Conservation (phyloP, 2,888 invertebrate genomes). For the Agrochola lota region DNA sequence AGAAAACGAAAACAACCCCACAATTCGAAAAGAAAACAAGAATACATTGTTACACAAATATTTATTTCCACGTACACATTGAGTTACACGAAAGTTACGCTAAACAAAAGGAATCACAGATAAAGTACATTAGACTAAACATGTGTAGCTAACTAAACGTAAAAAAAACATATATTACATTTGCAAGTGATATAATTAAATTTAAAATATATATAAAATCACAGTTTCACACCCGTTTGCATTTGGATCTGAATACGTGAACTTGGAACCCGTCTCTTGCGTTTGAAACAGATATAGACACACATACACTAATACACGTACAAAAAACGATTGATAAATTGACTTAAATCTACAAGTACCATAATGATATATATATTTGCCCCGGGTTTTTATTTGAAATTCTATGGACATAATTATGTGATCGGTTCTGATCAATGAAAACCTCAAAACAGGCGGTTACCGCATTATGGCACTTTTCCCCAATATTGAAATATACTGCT, state of each 20-base stretch:
- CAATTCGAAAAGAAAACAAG: slow-evolving; percentile 57
- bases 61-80: slow-evolving; percentile 86
- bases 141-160: slow-evolving; percentile 60
- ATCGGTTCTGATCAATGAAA: slow-evolving; percentile 18
- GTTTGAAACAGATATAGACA: slow-evolving; percentile 33
- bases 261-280: slow-evolving; percentile 32
- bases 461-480: slow-evolving; percentile 53
- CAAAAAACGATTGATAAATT: slow-evolving; percentile 33
- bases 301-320: slow-evolving; percentile 41
- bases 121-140: slow-evolving; percentile 81
- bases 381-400: slow-evolving; percentile 2
- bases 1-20: not conserved
- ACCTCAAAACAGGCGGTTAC: not conserved
- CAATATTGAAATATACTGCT: slow-evolving; percentile 21
- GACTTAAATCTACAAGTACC: slow-evolving; percentile 42
- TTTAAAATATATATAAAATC: slow-evolving; percentile 66
- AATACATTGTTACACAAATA: slow-evolving; percentile 83
- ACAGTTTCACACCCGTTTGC: slow-evolving; percentile 65
- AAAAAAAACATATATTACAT: slow-evolving; percentile 62
- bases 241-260: slow-evolving; percentile 40
- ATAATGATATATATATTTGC: slow-evolving; percentile 48
- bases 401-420: not conserved
- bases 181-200: slow-evolving; percentile 64
- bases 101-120: slow-evolving; percentile 88
- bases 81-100: slow-evolving; percentile 83